Evolutionary conservation across 2,797 vertebrate species (phyloP), one percentile per base, ranked within the genome.

Genomic region (Tragopan temminckii): DNA sequence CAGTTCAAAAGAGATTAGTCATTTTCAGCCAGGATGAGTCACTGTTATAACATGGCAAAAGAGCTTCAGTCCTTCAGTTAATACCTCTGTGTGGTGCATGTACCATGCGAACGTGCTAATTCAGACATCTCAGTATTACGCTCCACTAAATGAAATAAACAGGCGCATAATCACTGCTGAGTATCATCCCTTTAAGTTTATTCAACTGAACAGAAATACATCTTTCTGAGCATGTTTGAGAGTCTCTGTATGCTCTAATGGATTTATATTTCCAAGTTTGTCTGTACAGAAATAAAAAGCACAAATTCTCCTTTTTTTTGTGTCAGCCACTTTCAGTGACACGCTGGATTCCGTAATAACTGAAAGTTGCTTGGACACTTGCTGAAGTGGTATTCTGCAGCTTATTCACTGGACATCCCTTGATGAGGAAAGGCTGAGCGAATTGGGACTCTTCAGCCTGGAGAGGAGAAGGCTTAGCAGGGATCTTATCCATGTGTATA

Each of bases 61-160:
- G 68, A 52, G 29, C 59, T 88, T 89, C n/a, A 7, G 5, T 80
- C 93, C 29, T 36, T 69, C 36, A 68, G 24, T 64, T 68, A 52
- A 21, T 79, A 43, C 23, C 16, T 84, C 55, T 84, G 1, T 59
- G 66, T 36, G 27, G 21, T 78, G 23, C 23, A 23, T 35, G 21
- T 83, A 66, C 42, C 27, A 38, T 25, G 33, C 77, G 48, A 68
- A 85, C 10, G 5, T 35, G 29, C 48, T 83, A 64, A 48, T 88
- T 66, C 82, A 48, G 40, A 8, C 63, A 18, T 82, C 81, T 77
- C 40, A 24, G 23, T 70, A 42, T 36, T 62, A 0, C 71, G 45
- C 69, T 91, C 11, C 36, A 24, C 66, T 91, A 83, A 89, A 91
- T 91, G 40, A 91, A 85, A 70, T 74, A 95, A 80, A 80, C 17